A percentile compares a stretch with the other conserved stretches of the same genome.
Conservation (phyloP, 1,140 invertebrate genomes). For the Drosophila willistoni region DNA sequence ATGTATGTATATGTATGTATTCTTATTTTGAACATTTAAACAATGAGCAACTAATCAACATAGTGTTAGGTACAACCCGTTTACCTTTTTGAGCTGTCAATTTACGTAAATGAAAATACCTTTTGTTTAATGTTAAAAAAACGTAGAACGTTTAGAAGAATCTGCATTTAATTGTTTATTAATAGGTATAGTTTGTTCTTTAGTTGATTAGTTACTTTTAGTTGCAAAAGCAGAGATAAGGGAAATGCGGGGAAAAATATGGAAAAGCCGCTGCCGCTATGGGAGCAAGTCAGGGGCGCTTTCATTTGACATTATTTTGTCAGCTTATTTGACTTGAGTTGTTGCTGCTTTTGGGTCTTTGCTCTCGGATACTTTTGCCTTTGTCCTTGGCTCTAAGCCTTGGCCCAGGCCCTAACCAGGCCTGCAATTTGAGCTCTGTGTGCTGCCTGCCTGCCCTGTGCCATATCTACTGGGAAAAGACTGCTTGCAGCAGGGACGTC, state of each 20-base stretch:
- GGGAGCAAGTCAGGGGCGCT: conserved; percentile 19
- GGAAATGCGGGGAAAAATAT: neutral
- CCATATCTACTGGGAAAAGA: conserved; percentile 64
- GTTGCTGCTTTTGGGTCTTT: neutral
- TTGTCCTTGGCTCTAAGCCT: conserved; percentile 23
- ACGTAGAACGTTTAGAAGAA: too few species aligned
- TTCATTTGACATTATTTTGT: conserved; percentile 62
- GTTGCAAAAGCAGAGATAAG: neutral
- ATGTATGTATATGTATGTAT: conserved; percentile 10
- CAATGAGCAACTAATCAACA: neutral
- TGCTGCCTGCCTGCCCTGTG: conserved; percentile 46
- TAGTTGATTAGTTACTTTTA: neutral
- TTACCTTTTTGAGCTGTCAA: too few species aligned
- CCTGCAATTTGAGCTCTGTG: conserved; percentile 53
- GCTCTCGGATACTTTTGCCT: neutral
- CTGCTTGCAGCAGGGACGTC: conserved; percentile 31
- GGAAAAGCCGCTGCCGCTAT: neutral
- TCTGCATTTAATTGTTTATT: neutral
- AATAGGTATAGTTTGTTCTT: neutral
- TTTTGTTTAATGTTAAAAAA: neutral
- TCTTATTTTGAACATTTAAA: neutral
- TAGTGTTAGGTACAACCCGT: too few species aligned
- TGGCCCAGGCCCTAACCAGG: conserved; percentile 18
- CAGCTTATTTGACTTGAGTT: conserved; percentile 65
- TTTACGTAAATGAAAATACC: neutral